Evolutionary conservation across 2,888 invertebrate species (phyloP), one percentile per base, ranked within the genome.

Genomic region (Caenorhabditis becei): DNA sequence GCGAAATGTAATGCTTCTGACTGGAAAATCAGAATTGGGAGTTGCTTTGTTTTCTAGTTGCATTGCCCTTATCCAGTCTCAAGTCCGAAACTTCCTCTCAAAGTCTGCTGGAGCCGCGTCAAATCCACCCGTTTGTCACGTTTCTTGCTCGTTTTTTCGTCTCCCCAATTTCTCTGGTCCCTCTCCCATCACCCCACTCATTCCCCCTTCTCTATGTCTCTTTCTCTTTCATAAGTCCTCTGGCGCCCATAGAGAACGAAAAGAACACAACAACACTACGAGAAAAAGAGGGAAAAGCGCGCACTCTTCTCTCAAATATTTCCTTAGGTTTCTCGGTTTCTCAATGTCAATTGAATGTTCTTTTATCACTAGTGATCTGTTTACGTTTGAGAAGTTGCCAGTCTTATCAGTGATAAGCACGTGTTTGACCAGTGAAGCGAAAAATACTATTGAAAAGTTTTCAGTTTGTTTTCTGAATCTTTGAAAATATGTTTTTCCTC

Each of bases 121-220:
- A 44, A 59, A 63, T 74, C 65, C 51, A 49, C 77, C 47, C 35
- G 58, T 58, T 63, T 70, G 71, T 66, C 71, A 71, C 69, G 65
- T 71, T 71, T 66, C 53, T 53, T 66, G 65, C 71, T 61, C 58
- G 58, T 71, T 66, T 70, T 72, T 71, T 72, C 49, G 61, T 71
- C 66, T 14, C 37, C 67, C 35, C 37, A 28, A 5, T 11, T 1
- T 23, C 47, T 75, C 62, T 49, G 61, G 28, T 41, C 56, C 16
- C 53, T 37, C 53, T 61, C 67, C 20, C 16, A 20, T 20, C 49
- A 23, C 2, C 62, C 32, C 26, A 35, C 63, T 71, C 59, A 71
- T 53, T 53, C 56, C 35, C 37, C 26, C 24, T 59, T 28, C 35
- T 44, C 49, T 41, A 23, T 28, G 56, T 61, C 69, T 56, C 14